phyloP scores from a whole-genome alignment of 2,113 vertebrate genomes.

The Pogonocichla stellata region DNA sequence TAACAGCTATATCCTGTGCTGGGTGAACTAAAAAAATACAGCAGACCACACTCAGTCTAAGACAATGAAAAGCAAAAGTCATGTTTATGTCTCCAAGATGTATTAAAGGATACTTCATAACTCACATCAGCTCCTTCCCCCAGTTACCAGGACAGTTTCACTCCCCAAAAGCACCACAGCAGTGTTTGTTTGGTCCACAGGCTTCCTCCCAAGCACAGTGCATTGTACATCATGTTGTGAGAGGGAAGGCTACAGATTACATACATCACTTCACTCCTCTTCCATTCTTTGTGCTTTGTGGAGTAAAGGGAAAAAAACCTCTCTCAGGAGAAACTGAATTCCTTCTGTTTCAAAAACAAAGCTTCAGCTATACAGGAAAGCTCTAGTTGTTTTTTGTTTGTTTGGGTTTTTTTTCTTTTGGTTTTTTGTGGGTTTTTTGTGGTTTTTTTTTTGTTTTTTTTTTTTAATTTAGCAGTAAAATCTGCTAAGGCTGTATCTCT shows the following conservation, averaged over 20 bases:
- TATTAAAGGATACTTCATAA: neutral
- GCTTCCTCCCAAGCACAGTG: neutral
- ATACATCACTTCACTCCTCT: neutral
- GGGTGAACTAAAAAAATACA: neutral
- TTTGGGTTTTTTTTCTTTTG: neutral
- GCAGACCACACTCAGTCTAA: neutral
- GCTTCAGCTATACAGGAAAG: neutral
- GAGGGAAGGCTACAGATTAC: neutral
- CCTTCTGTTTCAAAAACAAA: neutral
- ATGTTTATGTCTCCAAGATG: neutral
- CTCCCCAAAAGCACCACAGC: neutral
- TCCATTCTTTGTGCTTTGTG: neutral
- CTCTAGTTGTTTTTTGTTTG: neutral
- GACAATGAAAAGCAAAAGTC: neutral
- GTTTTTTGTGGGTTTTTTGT: no score
- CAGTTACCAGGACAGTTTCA: neutral
- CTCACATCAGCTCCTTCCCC: neutral
- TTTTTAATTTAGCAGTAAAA: neutral
- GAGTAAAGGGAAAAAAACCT: accelerated
- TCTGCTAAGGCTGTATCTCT: neutral
- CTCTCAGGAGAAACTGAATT: neutral
- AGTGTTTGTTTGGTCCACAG: neutral
- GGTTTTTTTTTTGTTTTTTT: neutral
- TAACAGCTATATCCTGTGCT: neutral
- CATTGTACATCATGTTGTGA: neutral